These are phyloP conservation scores for Lepidochrysops patricia DNA, from an alignment of 2,888 invertebrate species.

Conservation along the genomic window DNA sequence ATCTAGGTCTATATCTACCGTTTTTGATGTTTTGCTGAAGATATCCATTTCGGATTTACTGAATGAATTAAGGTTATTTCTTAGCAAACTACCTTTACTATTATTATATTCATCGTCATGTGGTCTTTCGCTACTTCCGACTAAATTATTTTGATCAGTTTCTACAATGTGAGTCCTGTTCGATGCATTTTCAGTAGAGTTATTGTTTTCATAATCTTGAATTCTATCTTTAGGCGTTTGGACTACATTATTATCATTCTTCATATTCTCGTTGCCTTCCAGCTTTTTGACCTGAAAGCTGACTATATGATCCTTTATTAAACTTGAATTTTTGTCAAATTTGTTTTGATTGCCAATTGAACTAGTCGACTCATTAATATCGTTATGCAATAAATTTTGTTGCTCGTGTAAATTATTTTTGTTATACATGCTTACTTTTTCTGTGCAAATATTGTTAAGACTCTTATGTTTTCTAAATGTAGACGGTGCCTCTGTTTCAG, in stretches of 20 bases:
- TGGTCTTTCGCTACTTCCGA: background rate
- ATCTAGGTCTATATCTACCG: slow-evolving; percentile 42
- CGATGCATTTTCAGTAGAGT: background rate
- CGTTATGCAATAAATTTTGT: background rate
- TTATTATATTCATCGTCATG: background rate
- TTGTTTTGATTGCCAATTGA: background rate
- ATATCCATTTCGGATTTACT: slow-evolving; percentile 70
- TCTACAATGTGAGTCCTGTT: background rate
- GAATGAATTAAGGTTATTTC: slow-evolving; percentile 42
- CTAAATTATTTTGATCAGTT: background rate
- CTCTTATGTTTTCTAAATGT: slow-evolving; percentile 44
- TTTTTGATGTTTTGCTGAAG: slow-evolving; percentile 48
- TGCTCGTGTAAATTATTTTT: slow-evolving; percentile 1
- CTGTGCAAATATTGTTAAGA: slow-evolving; percentile 42
- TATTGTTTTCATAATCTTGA: background rate
- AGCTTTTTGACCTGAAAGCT: slow-evolving; percentile 1
- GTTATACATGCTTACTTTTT: slow-evolving; percentile 26
- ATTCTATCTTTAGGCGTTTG: background rate
- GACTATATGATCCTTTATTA: slow-evolving; percentile 10
- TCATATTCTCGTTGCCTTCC: slow-evolving; percentile 8
- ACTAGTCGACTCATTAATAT: slow-evolving; percentile 5
- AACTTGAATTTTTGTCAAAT: slow-evolving; percentile 8
- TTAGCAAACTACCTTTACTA: slow-evolving; percentile 6
- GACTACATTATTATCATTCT: background rate
- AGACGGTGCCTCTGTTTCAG: slow-evolving; percentile 48